Evolutionary conservation across 2,888 invertebrate genomes (phyloP).

Genomic region (Bombylius discolor): DNA sequence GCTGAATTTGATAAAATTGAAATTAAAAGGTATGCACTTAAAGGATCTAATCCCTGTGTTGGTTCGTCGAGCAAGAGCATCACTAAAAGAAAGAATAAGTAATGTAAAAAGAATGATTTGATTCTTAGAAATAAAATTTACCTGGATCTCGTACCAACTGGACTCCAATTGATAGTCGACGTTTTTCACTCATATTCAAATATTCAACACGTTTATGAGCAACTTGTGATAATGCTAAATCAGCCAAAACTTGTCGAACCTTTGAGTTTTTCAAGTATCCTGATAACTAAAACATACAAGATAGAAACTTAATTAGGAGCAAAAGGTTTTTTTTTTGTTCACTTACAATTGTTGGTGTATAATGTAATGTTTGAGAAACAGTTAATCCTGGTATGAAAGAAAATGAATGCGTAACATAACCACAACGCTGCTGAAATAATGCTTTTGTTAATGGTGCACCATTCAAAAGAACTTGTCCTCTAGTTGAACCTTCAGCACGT

Average conservation of each 20-base stretch:
- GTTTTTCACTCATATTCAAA: slow-evolving; percentile 77
- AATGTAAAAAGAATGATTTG: background rate
- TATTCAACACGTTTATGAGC: slow-evolving; percentile 71
- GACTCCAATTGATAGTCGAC: slow-evolving; percentile 80
- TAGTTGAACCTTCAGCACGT: slow-evolving; percentile 63
- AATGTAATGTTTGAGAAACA: slow-evolving; percentile 71
- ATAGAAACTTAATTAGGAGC: too few species aligned
- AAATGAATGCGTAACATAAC: slow-evolving; percentile 77
- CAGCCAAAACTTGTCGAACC: slow-evolving; percentile 84
- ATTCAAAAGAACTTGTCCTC: slow-evolving; percentile 82
- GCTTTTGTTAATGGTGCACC: slow-evolving; percentile 69
- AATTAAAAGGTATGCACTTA: slow-evolving; percentile 88
- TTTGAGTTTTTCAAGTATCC: slow-evolving; percentile 68
- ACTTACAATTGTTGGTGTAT: slow-evolving; percentile 64
- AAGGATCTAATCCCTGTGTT: slow-evolving; percentile 84
- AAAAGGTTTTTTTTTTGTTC: too few species aligned
- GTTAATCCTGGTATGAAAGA: slow-evolving; percentile 74
- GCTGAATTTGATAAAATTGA: slow-evolving; percentile 84
- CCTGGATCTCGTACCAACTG: slow-evolving; percentile 90
- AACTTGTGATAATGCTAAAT: slow-evolving; percentile 84
- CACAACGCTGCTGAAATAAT: slow-evolving; percentile 74
- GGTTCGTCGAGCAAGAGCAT: slow-evolving; percentile 85
- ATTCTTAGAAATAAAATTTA: slow-evolving; percentile 26
- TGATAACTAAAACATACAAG: slow-evolving; percentile 43
- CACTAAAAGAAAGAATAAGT: slow-evolving; percentile 41